These are phyloP conservation scores for Anagyrus pseudococci DNA, from an alignment of 2,888 invertebrate genomes.

Conservation along the genomic window DNA sequence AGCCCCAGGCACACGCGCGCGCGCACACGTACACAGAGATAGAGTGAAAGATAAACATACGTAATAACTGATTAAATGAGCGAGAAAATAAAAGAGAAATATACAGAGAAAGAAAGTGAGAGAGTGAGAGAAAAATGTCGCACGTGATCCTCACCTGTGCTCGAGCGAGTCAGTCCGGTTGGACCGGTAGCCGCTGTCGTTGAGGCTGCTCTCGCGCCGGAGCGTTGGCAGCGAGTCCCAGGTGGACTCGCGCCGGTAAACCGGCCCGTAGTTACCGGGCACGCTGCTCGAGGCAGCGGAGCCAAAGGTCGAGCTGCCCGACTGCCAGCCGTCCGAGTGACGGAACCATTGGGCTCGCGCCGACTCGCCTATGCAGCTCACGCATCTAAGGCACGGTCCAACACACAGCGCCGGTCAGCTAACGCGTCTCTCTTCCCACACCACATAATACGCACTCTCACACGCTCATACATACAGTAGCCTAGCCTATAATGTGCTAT, in stretches of 20 bases:
- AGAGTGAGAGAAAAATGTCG: neutral
- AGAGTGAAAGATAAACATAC: too few relatives aligned
- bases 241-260: constrained; percentile 77
- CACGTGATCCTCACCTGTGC: constrained; percentile 72
- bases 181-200: constrained; percentile 87
- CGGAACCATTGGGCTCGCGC: constrained; percentile 90
- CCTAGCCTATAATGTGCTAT: too few relatives aligned
- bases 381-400: too few relatives aligned
- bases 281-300: constrained; percentile 64
- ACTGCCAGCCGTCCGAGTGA: constrained; percentile 88
- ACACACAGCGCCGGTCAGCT: too few relatives aligned
- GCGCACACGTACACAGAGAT: neutral
- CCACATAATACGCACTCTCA: too few relatives aligned
- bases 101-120: too few relatives aligned
- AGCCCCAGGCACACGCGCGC: neutral
- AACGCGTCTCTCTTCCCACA: too few relatives aligned
- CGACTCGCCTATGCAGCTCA: constrained; percentile 88
- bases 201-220: constrained; percentile 84
- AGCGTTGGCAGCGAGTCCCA: constrained; percentile 89
- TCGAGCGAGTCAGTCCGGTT: constrained; percentile 86
- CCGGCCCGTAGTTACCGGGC: constrained; percentile 55
- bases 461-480: too few relatives aligned
- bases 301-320: constrained; percentile 74
- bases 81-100: too few relatives aligned
- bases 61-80: too few relatives aligned